Conservation (phyloP, 1,140 invertebrate species). For the Pararge aegeria region DNA sequence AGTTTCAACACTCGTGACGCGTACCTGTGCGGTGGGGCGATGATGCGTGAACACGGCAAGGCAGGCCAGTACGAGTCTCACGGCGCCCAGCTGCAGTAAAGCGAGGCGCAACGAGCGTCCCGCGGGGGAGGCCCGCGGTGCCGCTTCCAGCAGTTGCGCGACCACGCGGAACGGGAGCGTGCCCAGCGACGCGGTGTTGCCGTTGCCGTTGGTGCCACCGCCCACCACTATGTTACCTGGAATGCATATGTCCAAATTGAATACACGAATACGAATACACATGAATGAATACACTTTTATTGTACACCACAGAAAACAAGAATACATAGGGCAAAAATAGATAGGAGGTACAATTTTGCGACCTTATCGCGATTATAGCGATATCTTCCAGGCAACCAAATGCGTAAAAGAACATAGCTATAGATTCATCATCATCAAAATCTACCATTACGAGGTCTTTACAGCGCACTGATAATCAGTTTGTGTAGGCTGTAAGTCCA, state of each 20-base stretch:
- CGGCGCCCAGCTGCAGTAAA: conserved; percentile 90
- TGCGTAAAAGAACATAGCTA: no score
- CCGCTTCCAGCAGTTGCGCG: conserved; percentile 88
- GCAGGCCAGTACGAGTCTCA: conserved; percentile 91
- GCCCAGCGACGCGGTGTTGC: conserved; percentile 84
- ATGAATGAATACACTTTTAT: no score
- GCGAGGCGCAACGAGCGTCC: conserved; percentile 88
- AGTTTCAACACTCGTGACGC: no score
- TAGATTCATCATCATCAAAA: no score
- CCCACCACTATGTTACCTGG: conserved; percentile 60
- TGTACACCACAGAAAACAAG: no score
- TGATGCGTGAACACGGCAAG: conserved; percentile 95
- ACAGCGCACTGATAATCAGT: no score
- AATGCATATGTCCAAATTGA: not conserved
- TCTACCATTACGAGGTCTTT: no score
- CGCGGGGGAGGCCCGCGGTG: conserved; percentile 90
- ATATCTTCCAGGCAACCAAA: no score
- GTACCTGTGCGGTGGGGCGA: conserved; percentile 62
- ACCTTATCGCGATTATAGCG: no score
- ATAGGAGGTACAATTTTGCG: no score
- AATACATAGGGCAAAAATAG: no score
- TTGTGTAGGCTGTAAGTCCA: no score
- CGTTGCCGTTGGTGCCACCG: conserved; percentile 24
- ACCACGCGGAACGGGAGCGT: conserved; percentile 94
- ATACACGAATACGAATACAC: not conserved